Evolutionary conservation across 1,140 invertebrate species (phyloP), one percentile per base, ranked within the genome.

Genomic region (Leucophenga varia): DNA sequence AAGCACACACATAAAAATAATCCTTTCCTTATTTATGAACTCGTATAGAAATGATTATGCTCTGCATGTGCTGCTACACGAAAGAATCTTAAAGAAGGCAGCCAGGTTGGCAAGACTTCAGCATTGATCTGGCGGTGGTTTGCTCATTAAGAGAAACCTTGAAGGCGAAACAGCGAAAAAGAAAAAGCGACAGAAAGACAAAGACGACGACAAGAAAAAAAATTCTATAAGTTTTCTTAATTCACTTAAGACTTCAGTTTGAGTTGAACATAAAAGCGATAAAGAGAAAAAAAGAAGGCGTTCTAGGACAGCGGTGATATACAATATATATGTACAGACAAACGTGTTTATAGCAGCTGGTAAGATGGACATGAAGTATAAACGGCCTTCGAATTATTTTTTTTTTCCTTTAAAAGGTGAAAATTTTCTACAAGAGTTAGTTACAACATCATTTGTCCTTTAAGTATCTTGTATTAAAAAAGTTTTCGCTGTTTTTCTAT

Each of bases 401-500:
- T n/a, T n/a, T n/a, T n/a, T 32, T 32, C 13, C 35, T 19, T 3
- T 37, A 5, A 37, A 37, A 37, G 35, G 35, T 37, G 35, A 12
- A 37, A 37, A 37, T 37, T 17, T 37, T 17, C 16, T 54, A 47
- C 53, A 51, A 28, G 30, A 34, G 47, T 44, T 8, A 43, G 47
- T 58, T 60, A 57, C 54, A 64, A 58, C 54, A 57, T 48, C 51
- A 57, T 56, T 39, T 28, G 54, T 65, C 52, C 46, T 54, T 67
- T 59, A 59, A 67, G 63, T 59, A 67, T 63, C 63, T 57, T 67
- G 63, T 63, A 67, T 61, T 59, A 67, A 58, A 56, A 63, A 67
- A 63, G 53, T 52, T 65, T 61, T 32, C n/a, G 31, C 39, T 19
- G 48, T 25, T 25, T 25, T 25, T 25, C 22, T 25, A 10, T 25